phyloP scores from a whole-genome alignment of 37 sponge, comb jelly and placozoan species.

The Oopsacas minuta region DNA sequence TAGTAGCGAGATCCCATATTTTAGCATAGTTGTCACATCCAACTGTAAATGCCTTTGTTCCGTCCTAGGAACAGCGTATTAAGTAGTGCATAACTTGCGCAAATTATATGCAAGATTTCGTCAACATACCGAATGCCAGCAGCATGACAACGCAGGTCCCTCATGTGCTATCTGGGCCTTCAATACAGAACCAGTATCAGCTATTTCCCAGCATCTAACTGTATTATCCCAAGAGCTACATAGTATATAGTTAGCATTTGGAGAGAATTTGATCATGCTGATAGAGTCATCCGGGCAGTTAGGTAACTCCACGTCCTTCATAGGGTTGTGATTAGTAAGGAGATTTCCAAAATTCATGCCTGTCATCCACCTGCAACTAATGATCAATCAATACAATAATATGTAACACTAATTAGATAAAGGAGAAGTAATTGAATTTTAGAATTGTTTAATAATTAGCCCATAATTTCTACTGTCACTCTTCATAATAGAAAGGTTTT shows the following conservation, averaged over 20 bases:
- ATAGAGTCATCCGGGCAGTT: slow-evolving; percentile 79
- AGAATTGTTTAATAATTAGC: background rate
- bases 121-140: slow-evolving; percentile 71
- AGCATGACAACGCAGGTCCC: slow-evolving; percentile 75
- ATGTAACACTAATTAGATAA: background rate
- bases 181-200: slow-evolving; percentile 36
- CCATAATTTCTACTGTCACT: background rate
- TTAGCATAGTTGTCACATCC: slow-evolving; percentile 85
- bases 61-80: background rate
- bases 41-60: slow-evolving; percentile 41
- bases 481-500: background rate
- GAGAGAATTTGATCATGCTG: slow-evolving; percentile 63
- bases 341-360: background rate
- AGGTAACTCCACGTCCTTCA: slow-evolving; percentile 68
- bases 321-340: slow-evolving; percentile 51
- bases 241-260: slow-evolving; percentile 77
- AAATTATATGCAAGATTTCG: no score
- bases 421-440: background rate
- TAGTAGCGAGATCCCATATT: slow-evolving; percentile 86
- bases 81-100: no score
- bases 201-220: slow-evolving; percentile 81
- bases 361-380: background rate
- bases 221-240: slow-evolving; percentile 82
- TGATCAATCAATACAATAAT: background rate
- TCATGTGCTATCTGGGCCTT: slow-evolving; percentile 70